Base-by-base conservation (phyloP, 2,888 invertebrate genomes). In the Mellilla xanthometata region DNA sequence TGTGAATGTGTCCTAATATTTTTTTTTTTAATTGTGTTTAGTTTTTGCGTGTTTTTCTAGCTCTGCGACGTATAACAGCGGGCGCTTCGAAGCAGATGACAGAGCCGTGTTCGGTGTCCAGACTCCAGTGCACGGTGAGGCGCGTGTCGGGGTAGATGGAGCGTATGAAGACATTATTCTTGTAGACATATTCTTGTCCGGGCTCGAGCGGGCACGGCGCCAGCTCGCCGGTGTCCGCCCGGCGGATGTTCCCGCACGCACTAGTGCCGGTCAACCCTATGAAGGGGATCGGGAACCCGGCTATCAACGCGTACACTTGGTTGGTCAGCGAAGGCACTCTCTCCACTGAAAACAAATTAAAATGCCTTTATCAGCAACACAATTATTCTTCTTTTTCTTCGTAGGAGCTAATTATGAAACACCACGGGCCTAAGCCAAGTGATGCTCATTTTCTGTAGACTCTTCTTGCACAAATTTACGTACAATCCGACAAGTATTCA, bases 71-170 rank as follows among this genome's bases (percentile, higher is more conserved):
- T n/a, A 66, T 65, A 6, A 32, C 7, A 3, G 93, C 92, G 5
- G 92, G 92, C 45, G 94, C 90, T 77, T 92, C 91, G 74, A 94
- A 94, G 65, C 94, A 94, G 10, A 91, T 75, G 1, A 92, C 72
- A 52, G 89, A 81, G 11, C 84, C 72, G 7, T 83, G 72, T 9
- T 83, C 72, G 9, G 83, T 90, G 2, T 55, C 52, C 6, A 94
- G 75, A 5, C 90, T 91, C 93, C 94, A 94, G 54, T 92, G 92
- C 0, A 94, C 93, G 1, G 73, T 72, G 19, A 93, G 62, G 31
- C 79, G 79, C 0, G 90, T 68, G 1, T 70, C 72, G 0, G 91
- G 91, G 60, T 91, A 91, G 12, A 83, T 64, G 1, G 75, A 58
- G 41, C 88, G 67, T 7, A 94, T 73, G 80, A 87, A 80, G 50